Evolutionary conservation across 2,888 invertebrate species (phyloP), one percentile per base, ranked within the genome.

Genomic region (Pachydiplax longipennis): DNA sequence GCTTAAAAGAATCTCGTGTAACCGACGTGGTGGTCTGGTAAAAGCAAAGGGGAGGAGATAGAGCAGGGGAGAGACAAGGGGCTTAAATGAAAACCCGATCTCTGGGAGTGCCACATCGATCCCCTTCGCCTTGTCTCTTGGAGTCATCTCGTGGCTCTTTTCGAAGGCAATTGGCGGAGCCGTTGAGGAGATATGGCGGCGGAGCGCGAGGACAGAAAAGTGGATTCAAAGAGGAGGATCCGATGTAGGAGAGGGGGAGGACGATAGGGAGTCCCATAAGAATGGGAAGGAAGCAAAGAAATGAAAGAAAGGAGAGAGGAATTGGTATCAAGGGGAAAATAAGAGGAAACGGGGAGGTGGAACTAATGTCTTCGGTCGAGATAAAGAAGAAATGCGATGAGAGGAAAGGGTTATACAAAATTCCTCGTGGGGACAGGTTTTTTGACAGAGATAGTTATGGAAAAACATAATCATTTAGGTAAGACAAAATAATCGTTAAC

Each of bases 1-100:
- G 81, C 40, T 81, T 81, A 40, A 81, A 37, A n/a, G 80, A 81
- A 37, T 81, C 22, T 44, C 40, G 40, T 22, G 81, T 22, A 22
- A 44, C 37, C 37, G 81, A 40, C 82, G 44, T 40, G 81, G n/a
- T n/a, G 81, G 81, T 40, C 37, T n/a, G 40, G 40, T 8, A 15
- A 15, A 15, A 12, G 37, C 6, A 40, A 44, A 81, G 8, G 81
- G 40, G 44, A 48, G 25, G 22, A 35, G 37, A 31, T 13, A 37
- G 35, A 35, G 81, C 3, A 37, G 18, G 40, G 6, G 35, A 35
- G 44, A 82, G 83, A 83, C n/a, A 82, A 44, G 31, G 35, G 53
- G 58, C 83, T 83, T 83, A 83, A 83, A 83, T 83, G 83, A 83
- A 83, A 83, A 83, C 83, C 83, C 53, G 83, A 83, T 83, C 53